Conservation (phyloP, 1,140 invertebrate genomes). For the Phymastichus coffea region DNA sequence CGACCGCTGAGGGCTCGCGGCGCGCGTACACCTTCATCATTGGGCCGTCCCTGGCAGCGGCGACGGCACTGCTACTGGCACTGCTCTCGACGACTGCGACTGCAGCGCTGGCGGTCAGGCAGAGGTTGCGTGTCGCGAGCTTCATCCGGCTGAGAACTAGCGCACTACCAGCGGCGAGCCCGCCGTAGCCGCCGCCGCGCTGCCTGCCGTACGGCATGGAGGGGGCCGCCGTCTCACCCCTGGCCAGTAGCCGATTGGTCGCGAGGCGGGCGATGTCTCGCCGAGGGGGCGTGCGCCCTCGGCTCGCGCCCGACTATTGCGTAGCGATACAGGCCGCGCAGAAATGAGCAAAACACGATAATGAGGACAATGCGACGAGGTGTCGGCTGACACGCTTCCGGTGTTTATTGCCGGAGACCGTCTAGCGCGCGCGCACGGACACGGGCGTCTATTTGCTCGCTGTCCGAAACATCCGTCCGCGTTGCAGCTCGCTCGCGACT, state of each 20-base stretch:
- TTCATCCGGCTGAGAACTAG: not conserved
- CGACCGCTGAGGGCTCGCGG: not conserved
- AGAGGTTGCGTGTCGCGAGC: not conserved
- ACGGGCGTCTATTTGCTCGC: too few species aligned
- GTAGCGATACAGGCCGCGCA: too few species aligned
- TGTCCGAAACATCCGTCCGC: too few species aligned
- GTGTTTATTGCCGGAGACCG: conserved; percentile 12
- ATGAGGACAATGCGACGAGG: too few species aligned
- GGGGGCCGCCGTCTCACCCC: conserved; percentile 17
- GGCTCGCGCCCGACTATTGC: conserved; percentile 32
- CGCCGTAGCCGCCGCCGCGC: not conserved
- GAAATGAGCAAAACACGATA: too few species aligned
- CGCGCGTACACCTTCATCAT: not conserved
- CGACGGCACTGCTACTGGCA: not conserved
- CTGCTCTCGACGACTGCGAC: not conserved
- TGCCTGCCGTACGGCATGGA: conserved; percentile 13
- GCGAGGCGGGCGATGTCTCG: conserved; percentile 30
- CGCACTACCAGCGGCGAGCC: not conserved
- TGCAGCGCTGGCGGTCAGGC: not conserved
- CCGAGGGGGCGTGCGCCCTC: conserved; percentile 43
- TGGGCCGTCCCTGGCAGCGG: too few species aligned
- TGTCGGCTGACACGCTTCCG: conserved; percentile 16
- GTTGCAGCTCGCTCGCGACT: too few species aligned
- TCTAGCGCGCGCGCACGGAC: too few species aligned
- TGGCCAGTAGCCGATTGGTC: conserved; percentile 36